Percentiles rank a stretch among this genome's conserved stretches.
These are phyloP conservation scores for Macquaria australasica DNA, from an alignment of 2,113 vertebrate species.

Conservation along the genomic window DNA sequence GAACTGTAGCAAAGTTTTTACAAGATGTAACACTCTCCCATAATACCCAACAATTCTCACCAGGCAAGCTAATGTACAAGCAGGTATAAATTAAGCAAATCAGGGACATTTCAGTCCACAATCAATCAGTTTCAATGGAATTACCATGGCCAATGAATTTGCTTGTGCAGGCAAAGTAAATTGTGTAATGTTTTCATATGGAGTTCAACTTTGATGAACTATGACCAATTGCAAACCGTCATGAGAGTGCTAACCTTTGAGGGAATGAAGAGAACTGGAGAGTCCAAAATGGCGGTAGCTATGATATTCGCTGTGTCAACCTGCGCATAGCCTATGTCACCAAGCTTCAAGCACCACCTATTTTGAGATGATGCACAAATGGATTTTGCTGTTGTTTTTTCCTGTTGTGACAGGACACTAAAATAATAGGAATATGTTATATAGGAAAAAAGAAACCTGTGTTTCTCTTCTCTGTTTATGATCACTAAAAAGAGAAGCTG, in stretches of 20 bases:
- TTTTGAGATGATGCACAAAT: background rate
- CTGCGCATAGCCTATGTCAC: background rate
- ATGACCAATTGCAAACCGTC: background rate
- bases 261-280: too few species aligned
- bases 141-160: background rate
- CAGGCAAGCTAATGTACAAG: background rate
- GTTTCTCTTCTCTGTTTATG: background rate
- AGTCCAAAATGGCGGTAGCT: background rate
- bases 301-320: background rate
- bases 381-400: background rate
- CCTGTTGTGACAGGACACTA: background rate
- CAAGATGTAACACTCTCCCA: background rate
- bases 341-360: background rate
- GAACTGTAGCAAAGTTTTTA: slow-evolving; percentile 28
- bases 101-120: background rate
- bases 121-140: background rate
- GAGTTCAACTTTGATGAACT: background rate
- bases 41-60: background rate
- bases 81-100: background rate
- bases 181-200: background rate
- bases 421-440: background rate
- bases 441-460: background rate
- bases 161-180: background rate
- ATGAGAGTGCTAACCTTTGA: background rate
- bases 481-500: background rate